Evolutionary conservation across 1,140 invertebrate species (phyloP).

Genomic region (Odontomachus brunneus): DNA sequence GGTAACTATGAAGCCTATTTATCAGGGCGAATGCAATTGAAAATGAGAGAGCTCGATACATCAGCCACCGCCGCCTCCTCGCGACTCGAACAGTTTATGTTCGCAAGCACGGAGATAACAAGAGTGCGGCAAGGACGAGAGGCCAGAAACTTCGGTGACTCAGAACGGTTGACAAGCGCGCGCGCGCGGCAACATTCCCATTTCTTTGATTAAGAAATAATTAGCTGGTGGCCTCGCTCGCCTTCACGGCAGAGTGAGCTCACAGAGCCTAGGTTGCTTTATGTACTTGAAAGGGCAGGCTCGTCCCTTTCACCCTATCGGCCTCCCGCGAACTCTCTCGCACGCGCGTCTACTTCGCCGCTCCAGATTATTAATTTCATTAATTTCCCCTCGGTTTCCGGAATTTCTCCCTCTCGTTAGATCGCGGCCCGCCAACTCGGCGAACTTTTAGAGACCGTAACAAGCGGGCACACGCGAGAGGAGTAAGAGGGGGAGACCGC

Average conservation of each 20-base stretch:
- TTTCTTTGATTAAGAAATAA: conserved; percentile 73
- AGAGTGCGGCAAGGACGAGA: not conserved
- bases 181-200: not conserved
- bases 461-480: conserved; percentile 14
- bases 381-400: conserved; percentile 64
- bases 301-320: conserved; percentile 26
- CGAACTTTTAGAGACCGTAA: conserved; percentile 51
- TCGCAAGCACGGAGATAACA: conserved; percentile 3
- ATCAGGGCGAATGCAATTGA: not conserved
- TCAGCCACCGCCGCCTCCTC: not conserved
- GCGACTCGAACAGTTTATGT: not conserved
- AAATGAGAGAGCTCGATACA: not conserved
- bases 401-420: conserved; percentile 64
- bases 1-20: not conserved
- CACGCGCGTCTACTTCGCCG: not conserved
- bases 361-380: conserved; percentile 69
- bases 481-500: not conserved
- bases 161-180: conserved; percentile 9
- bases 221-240: conserved; percentile 55
- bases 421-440: not conserved
- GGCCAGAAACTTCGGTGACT: not conserved
- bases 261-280: conserved; percentile 46
- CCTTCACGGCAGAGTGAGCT: conserved; percentile 30
- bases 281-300: conserved; percentile 48
- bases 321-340: not conserved